Percentiles rank a stretch among this genome's conserved stretches.
Conservation (phyloP, 1,140 invertebrate species). For the Caenorhabditis briggsae region DNA sequence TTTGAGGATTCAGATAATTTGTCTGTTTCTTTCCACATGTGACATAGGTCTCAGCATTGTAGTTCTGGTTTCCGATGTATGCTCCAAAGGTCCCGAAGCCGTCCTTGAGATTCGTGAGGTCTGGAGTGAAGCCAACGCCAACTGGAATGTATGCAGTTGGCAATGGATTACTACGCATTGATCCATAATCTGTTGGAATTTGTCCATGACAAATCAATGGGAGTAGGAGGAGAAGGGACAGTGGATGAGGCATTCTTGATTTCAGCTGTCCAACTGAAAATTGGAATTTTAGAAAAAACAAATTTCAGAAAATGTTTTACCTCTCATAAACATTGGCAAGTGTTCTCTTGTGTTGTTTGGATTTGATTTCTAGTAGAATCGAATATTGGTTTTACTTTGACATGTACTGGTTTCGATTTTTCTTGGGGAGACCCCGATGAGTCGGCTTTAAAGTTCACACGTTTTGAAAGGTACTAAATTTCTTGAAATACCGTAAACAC, state of each 20-base stretch:
- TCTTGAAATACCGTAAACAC: too few relatives aligned
- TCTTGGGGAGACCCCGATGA: too few relatives aligned
- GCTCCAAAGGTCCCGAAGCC: conserved; percentile 6
- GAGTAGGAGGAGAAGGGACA: not conserved
- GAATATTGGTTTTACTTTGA: too few relatives aligned
- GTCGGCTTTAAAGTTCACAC: too few relatives aligned
- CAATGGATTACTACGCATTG: not conserved
- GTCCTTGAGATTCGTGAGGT: not conserved
- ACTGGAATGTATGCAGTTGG: not conserved
- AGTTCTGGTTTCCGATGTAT: not conserved
- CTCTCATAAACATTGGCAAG: too few relatives aligned
- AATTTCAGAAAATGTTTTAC: too few relatives aligned
- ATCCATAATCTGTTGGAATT: not conserved
- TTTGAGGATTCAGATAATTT: not conserved
- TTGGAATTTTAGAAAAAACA: not conserved
- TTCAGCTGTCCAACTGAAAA: conserved; percentile 50
- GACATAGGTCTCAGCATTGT: not conserved
- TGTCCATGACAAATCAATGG: not conserved
- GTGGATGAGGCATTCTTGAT: conserved; percentile 36
- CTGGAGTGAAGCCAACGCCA: not conserved
- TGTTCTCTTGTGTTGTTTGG: too few relatives aligned
- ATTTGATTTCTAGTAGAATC: too few relatives aligned
- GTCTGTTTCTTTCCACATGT: not conserved
- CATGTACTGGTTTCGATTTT: too few relatives aligned
- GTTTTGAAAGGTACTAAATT: too few relatives aligned